Percentiles rank a stretch among this genome's conserved stretches.
These are phyloP conservation scores for Dusona sp. DNA, from an alignment of 2,888 invertebrate genomes.

Conservation along the genomic window DNA sequence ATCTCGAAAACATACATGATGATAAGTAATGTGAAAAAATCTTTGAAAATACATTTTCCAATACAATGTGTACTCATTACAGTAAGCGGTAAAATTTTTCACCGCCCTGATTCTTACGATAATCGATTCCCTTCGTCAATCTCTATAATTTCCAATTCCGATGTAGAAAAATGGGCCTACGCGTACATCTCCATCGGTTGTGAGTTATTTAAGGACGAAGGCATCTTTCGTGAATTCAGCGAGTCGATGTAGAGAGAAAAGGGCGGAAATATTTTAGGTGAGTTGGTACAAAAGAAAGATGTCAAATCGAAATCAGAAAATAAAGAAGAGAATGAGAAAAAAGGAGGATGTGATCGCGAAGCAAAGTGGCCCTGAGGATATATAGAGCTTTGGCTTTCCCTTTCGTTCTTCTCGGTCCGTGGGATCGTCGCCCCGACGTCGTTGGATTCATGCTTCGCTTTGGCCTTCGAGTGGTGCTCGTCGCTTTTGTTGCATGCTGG, in stretches of 20 bases:
- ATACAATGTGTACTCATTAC: too few relatives aligned
- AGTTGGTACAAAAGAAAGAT: conserved; percentile 62
- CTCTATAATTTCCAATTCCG: too few relatives aligned
- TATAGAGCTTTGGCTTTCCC: conserved; percentile 58
- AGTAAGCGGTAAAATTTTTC: too few relatives aligned
- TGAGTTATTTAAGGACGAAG: conserved; percentile 24
- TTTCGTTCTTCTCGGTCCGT: conserved; percentile 54
- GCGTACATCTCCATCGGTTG: background rate
- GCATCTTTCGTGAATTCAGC: conserved; percentile 24
- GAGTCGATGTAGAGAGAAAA: conserved; percentile 23
- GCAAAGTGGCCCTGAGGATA: conserved; percentile 74
- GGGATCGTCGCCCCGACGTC: conserved; percentile 33
- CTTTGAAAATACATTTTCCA: too few relatives aligned
- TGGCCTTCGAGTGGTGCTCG: conserved; percentile 43
- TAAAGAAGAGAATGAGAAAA: conserved; percentile 51
- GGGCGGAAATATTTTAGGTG: conserved; percentile 16
- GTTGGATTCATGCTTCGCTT: conserved; percentile 56
- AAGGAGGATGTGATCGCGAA: conserved; percentile 80
- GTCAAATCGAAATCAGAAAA: conserved; percentile 63
- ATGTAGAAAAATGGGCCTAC: background rate
- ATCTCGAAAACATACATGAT: too few relatives aligned
- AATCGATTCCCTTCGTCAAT: too few relatives aligned
- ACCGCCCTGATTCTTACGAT: too few relatives aligned
- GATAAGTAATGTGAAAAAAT: too few relatives aligned
- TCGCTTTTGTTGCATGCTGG: conserved; percentile 59